Evolutionary conservation across 2,888 invertebrate species (phyloP).

Genomic region (Macroteleia sp.): DNA sequence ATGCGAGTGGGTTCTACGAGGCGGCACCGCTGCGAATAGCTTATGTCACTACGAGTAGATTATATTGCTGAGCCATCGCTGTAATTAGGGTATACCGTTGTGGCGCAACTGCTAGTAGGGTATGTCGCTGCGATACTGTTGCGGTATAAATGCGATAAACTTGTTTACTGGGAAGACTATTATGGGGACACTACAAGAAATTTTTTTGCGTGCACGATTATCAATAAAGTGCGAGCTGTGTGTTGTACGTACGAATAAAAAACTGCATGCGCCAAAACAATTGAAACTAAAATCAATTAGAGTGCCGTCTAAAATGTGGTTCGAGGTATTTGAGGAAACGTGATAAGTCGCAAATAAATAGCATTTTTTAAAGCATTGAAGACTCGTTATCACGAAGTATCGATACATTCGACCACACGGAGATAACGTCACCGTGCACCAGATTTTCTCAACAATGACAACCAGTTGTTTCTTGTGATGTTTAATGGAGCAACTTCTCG

Average conservation of each 20-base stretch:
- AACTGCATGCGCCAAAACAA: conserved; percentile 12
- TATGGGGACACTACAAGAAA: too few species aligned
- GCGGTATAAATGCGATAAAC: too few species aligned
- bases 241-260: background rate
- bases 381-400: conserved; percentile 3
- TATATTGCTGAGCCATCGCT: too few species aligned
- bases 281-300: background rate
- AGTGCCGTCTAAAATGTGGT: background rate
- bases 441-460: conserved; percentile 21
- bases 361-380: background rate
- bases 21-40: too few species aligned
- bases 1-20: too few species aligned
- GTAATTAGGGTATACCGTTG: too few species aligned
- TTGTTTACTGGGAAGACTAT: too few species aligned
- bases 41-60: too few species aligned
- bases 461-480: conserved; percentile 4
- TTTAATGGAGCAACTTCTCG: conserved; percentile 4
- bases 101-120: too few species aligned
- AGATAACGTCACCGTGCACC: conserved; percentile 32
- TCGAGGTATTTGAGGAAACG: background rate
- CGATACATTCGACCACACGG: conserved; percentile 6
- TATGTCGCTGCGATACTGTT: too few species aligned
- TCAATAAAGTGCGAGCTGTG: background rate
- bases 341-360: background rate
- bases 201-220: too few species aligned